Evolutionary conservation across 1,140 invertebrate species (phyloP).

Genomic region (Bombyx mandarina): DNA sequence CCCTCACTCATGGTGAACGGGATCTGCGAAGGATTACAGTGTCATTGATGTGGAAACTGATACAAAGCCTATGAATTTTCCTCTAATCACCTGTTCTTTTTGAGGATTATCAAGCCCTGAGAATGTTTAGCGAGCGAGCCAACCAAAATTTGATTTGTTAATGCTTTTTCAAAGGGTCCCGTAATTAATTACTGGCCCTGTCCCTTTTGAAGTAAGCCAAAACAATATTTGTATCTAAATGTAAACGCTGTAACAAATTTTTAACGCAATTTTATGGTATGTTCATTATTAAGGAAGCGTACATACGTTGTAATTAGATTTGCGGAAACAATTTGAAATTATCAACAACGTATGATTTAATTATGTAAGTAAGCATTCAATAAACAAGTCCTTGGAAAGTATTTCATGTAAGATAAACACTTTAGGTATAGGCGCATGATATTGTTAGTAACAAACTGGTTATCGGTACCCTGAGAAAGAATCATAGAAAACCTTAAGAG

Average conservation of each 20-base stretch:
- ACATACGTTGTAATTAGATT: neutral
- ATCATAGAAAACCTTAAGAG: conserved; percentile 32
- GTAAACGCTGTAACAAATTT: neutral
- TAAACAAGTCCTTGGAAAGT: conserved; percentile 18
- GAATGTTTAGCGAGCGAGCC: neutral
- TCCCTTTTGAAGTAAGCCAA: neutral
- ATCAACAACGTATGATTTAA: neutral
- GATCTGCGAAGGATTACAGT: conserved; percentile 19
- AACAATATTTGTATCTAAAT: conserved; percentile 1
- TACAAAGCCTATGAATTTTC: conserved; percentile 13
- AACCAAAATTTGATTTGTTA: conserved; percentile 1
- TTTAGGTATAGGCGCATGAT: conserved; percentile 36
- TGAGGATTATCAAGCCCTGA: neutral
- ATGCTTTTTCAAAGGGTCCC: neutral
- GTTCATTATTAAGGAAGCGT: too few relatives aligned
- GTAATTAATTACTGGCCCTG: neutral
- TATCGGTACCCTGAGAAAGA: conserved; percentile 52
- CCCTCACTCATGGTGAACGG: conserved; percentile 21
- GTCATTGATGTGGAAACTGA: conserved; percentile 29
- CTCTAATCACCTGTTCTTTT: conserved; percentile 17
- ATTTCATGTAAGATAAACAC: conserved; percentile 41
- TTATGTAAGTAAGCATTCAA: neutral
- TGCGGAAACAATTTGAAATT: neutral
- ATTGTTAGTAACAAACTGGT: conserved; percentile 51
- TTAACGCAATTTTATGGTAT: too few relatives aligned